Conservation (phyloP, 2,888 invertebrate genomes). For the Amphipyra tragopoginis region DNA sequence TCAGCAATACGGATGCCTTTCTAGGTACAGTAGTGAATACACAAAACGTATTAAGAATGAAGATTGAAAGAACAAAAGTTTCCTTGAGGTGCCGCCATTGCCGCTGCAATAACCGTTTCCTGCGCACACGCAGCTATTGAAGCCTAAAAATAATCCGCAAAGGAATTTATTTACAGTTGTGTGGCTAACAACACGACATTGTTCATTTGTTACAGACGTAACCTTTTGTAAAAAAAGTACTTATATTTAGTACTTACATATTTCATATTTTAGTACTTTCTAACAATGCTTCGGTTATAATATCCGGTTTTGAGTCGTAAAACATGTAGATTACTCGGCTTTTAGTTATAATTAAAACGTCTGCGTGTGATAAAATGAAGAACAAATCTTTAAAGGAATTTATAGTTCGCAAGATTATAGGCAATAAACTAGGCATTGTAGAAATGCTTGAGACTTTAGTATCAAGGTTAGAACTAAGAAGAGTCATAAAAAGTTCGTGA, state of each 20-base stretch:
- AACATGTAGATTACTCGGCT: slow-evolving; percentile 6
- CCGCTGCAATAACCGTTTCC: slow-evolving; percentile 25
- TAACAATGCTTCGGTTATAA: slow-evolving; percentile 28
- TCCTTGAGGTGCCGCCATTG: slow-evolving; percentile 14
- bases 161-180: slow-evolving; percentile 58
- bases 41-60: background rate
- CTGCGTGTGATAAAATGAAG: slow-evolving; percentile 22
- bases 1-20: too few species aligned
- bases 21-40: too few species aligned
- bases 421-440: slow-evolving; percentile 27
- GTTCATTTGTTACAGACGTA: slow-evolving; percentile 40
- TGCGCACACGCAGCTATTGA: slow-evolving; percentile 38
- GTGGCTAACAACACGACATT: slow-evolving; percentile 46
- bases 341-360: slow-evolving; percentile 34
- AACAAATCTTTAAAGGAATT: slow-evolving; percentile 16
- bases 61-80: slow-evolving; percentile 20
- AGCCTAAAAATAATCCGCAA: slow-evolving; percentile 52
- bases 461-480: slow-evolving; percentile 29
- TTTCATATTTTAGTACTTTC: slow-evolving; percentile 29
- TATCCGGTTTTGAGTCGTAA: background rate
- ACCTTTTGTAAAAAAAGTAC: slow-evolving; percentile 2
- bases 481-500: slow-evolving; percentile 35
- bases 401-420: slow-evolving; percentile 28
- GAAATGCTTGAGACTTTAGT: slow-evolving; percentile 13
- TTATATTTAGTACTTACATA: slow-evolving; percentile 17